A percentile compares a stretch with the other conserved stretches of the same genome.
Evolutionary conservation across 2,113 vertebrate species (phyloP).

Genomic region (Elgaria multicarinata): DNA sequence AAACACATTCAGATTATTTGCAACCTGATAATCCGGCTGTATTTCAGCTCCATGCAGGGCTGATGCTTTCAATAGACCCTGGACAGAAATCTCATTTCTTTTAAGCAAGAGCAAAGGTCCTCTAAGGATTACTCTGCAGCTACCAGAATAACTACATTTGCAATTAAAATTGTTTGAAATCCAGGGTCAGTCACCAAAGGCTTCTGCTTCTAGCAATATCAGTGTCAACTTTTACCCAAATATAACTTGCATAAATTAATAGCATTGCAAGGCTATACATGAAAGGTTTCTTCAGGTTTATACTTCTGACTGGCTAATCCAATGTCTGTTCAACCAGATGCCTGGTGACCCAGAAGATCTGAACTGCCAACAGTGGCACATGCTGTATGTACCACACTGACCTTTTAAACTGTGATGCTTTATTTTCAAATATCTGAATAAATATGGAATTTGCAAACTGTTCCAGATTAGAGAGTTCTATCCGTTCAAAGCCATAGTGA

Average conservation of each 20-base stretch:
- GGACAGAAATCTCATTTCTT: background rate
- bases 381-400: too few species aligned
- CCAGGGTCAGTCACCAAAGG: background rate
- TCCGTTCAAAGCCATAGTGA: background rate
- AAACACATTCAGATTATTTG: background rate
- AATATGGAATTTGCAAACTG: slow-evolving; percentile 26
- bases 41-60: background rate
- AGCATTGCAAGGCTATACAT: background rate
- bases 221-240: slow-evolving; percentile 1
- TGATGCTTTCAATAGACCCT: background rate
- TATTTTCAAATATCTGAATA: slow-evolving; percentile 53
- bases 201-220: background rate
- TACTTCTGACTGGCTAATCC: slow-evolving; percentile 19
- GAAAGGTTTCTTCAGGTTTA: background rate
- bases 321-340: slow-evolving; percentile 7
- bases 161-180: slow-evolving; percentile 18
- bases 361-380: slow-evolving; percentile 35
- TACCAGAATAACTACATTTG: background rate
- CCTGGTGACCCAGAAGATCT: slow-evolving; percentile 22
- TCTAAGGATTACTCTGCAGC: slow-evolving; percentile 5
- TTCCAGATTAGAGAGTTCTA: slow-evolving; percentile 15
- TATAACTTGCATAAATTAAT: background rate
- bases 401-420: slow-evolving; percentile 44
- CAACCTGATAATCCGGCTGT: background rate
- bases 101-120: slow-evolving; percentile 13